phyloP scores from a whole-genome alignment of 53 echinoderm and acorn worm species.

The Henricia sp. region DNA sequence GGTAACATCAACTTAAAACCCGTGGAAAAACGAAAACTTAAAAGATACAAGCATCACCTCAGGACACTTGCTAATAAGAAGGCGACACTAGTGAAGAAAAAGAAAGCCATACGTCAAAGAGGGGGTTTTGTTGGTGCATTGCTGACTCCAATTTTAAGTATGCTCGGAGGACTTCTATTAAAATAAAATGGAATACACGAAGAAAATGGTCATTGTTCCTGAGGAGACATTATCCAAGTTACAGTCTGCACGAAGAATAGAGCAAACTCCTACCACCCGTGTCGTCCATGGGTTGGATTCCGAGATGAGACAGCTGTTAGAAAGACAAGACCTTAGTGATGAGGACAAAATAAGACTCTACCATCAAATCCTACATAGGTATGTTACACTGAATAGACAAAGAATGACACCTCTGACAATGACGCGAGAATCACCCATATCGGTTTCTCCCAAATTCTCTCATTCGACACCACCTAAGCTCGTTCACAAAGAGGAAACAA shows the following conservation, averaged over 20 bases:
- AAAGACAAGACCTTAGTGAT: constrained; percentile 37
- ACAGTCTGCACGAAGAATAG: constrained; percentile 55
- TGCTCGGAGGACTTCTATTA: constrained; percentile 34
- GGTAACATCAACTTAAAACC: constrained; percentile 63
- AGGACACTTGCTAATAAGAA: constrained; percentile 58
- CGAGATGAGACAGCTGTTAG: constrained; percentile 54
- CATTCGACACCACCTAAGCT: neutral
- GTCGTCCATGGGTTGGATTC: constrained; percentile 49
- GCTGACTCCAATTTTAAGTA: constrained; percentile 28
- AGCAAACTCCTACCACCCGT: constrained; percentile 52
- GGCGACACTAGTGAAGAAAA: constrained; percentile 27
- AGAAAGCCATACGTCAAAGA: constrained; percentile 61
- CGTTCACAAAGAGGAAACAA: too few relatives aligned
- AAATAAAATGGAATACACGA: constrained; percentile 70
- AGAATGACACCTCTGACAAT: constrained; percentile 51
- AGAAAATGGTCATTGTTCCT: constrained; percentile 82
- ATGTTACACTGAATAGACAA: constrained; percentile 50
- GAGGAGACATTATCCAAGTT: constrained; percentile 55
- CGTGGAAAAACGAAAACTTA: constrained; percentile 57
- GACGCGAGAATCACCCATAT: too few relatives aligned
- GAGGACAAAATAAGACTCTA: constrained; percentile 65
- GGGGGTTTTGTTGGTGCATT: constrained; percentile 71
- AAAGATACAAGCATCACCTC: constrained; percentile 45
- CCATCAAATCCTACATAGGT: constrained; percentile 58
- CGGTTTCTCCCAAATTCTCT: neutral